These are phyloP conservation scores for Laothoe populi DNA, from an alignment of 2,888 invertebrate species.

Conservation along the genomic window DNA sequence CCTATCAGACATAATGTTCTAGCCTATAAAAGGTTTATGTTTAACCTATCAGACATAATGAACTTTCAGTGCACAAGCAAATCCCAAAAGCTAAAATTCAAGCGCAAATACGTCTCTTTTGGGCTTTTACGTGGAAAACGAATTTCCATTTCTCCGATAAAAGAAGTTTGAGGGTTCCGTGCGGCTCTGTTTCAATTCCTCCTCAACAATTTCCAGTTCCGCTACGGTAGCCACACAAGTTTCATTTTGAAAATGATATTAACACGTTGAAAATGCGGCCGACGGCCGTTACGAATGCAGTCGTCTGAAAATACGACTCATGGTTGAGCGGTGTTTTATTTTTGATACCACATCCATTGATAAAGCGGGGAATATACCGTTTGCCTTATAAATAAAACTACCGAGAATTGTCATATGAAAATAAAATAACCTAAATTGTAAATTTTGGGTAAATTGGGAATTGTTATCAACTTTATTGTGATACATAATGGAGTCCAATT, in stretches of 20 bases:
- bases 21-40: not conserved
- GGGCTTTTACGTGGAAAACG: not conserved
- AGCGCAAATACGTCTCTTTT: not conserved
- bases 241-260: constrained; percentile 15
- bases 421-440: too few relatives aligned
- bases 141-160: constrained; percentile 10
- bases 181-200: constrained; percentile 11
- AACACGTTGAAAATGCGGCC: constrained; percentile 14
- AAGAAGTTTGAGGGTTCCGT: constrained; percentile 2
- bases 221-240: constrained; percentile 1
- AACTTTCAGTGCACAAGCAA: not conserved
- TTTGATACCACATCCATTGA: not conserved
- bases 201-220: not conserved
- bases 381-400: not conserved
- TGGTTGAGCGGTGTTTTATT: not conserved
- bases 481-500: too few relatives aligned
- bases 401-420: too few relatives aligned
- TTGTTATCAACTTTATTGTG: too few relatives aligned
- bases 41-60: not conserved
- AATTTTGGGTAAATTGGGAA: too few relatives aligned
- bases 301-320: constrained; percentile 1
- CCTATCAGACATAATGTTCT: too few relatives aligned
- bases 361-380: not conserved
- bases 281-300: not conserved
- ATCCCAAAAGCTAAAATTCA: not conserved